These are phyloP conservation scores for Lacerta viridis DNA, from an alignment of 2,797 vertebrate genomes.

Conservation along the genomic window DNA sequence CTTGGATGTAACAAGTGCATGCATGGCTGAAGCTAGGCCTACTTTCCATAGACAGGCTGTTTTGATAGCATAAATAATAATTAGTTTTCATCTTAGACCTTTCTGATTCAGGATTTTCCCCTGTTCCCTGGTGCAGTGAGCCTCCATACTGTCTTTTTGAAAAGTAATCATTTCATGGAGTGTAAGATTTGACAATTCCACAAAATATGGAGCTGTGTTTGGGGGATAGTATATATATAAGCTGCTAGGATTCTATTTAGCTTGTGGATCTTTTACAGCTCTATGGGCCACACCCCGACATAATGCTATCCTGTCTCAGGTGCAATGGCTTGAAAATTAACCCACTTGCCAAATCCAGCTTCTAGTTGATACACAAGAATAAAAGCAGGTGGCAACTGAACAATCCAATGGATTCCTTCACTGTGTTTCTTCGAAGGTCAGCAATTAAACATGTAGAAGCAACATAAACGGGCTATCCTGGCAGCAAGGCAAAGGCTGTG, in stretches of 20 bases:
- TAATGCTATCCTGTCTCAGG: background rate
- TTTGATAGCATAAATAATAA: background rate
- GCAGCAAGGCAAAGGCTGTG: background rate
- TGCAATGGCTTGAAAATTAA: background rate
- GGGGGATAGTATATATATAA: background rate
- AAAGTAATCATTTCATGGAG: background rate
- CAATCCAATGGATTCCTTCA: background rate
- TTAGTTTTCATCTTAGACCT: background rate
- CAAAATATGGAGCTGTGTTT: background rate
- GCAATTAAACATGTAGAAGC: background rate
- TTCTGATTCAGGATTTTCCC: background rate
- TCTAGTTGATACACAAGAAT: background rate
- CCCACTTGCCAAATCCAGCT: background rate
- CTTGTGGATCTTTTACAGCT: too few relatives aligned
- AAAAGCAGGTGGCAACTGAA: background rate
- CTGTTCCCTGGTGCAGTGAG: background rate
- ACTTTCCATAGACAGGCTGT: too few relatives aligned
- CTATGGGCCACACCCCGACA: background rate
- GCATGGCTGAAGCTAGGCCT: too few relatives aligned
- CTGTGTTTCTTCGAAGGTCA: background rate
- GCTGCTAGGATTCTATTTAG: background rate
- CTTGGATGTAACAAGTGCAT: too few relatives aligned
- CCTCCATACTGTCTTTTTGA: background rate
- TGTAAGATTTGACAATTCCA: background rate
- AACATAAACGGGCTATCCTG: background rate